These are phyloP conservation scores for Sphinx pinastri DNA, from an alignment of 2,888 invertebrate genomes.

Conservation along the genomic window DNA sequence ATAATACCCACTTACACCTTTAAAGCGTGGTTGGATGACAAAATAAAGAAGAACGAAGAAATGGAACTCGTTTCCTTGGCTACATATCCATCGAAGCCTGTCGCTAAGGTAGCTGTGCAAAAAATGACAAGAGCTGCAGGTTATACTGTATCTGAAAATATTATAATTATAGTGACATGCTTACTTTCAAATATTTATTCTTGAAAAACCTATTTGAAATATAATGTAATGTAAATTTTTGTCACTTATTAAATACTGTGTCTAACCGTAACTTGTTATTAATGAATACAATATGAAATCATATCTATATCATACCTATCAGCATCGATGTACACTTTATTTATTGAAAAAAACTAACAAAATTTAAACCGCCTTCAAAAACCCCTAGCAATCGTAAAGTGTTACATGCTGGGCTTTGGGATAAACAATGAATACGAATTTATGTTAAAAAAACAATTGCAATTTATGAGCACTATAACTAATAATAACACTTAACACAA, in stretches of 20 bases:
- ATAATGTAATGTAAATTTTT: slow-evolving; percentile 19
- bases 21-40: slow-evolving; percentile 71
- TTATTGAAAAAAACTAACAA: too few species aligned
- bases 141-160: slow-evolving; percentile 10
- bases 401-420: too few species aligned
- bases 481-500: too few species aligned
- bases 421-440: too few species aligned
- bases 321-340: too few species aligned
- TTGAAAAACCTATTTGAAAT: neutral
- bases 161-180: neutral
- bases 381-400: too few species aligned
- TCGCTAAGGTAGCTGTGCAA: slow-evolving; percentile 41
- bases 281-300: too few species aligned
- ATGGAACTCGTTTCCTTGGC: slow-evolving; percentile 47
- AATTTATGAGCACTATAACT: too few species aligned
- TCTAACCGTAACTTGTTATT: neutral
- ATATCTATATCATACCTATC: too few species aligned
- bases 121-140: slow-evolving; percentile 40
- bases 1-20: slow-evolving; percentile 66
- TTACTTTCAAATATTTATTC: neutral
- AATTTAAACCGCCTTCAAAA: too few species aligned
- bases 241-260: slow-evolving; percentile 7
- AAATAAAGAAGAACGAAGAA: slow-evolving; percentile 64
- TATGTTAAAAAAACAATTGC: too few species aligned
- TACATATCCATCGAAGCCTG: slow-evolving; percentile 57